Conservation (phyloP, 1,140 invertebrate genomes). For the Gyrodactylus bullatarudis region DNA sequence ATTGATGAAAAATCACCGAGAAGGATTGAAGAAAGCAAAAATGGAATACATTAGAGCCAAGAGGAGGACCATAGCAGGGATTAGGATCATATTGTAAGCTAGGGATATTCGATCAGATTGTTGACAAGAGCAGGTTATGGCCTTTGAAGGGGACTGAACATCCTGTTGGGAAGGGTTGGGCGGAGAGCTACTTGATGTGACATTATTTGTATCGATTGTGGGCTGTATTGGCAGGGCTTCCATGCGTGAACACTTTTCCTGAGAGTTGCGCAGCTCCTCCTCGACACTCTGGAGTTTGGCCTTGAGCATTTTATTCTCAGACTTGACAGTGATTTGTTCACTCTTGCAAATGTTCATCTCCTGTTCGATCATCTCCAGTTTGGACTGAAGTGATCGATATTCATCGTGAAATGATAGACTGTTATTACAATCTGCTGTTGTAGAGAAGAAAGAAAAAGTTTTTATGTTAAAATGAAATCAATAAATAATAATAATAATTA, state of each 20-base stretch:
- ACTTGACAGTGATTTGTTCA: not conserved
- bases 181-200: too few species aligned
- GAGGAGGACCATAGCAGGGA: not conserved
- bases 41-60: not conserved
- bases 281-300: not conserved
- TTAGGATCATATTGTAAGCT: not conserved
- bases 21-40: not conserved
- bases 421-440: too few species aligned
- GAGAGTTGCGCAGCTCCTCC: not conserved
- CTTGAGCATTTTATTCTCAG: not conserved
- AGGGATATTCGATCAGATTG: not conserved
- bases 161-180: too few species aligned
- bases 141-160: too few species aligned
- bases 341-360: not conserved
- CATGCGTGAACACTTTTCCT: not conserved
- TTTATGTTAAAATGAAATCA: too few species aligned
- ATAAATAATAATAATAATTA: too few species aligned
- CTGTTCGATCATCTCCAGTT: not conserved
- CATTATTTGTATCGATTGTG: not conserved
- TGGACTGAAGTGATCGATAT: not conserved
- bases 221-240: not conserved
- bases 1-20: too few species aligned
- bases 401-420: not conserved
- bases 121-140: too few species aligned
- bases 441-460: too few species aligned